Percentiles rank a stretch among this genome's conserved stretches.
Conservation (phyloP, 2,113 vertebrate species). For the Bungarus multicinctus region DNA sequence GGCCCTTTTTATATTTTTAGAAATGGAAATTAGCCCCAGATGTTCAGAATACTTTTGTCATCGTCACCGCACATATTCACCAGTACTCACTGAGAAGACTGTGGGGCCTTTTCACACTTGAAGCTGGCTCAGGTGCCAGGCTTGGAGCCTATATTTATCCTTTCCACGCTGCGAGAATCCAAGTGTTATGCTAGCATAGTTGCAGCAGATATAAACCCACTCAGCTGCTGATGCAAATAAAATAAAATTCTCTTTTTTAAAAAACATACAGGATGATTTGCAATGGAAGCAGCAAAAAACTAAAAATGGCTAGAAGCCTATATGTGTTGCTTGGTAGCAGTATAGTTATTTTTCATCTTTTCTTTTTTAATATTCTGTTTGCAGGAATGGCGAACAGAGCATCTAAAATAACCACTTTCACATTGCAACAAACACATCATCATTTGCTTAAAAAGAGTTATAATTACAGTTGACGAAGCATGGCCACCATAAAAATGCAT, state of each 20-base stretch:
- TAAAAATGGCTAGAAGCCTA: conserved; percentile 56
- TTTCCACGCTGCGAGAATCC: neutral
- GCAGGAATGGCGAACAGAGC: conserved; percentile 80
- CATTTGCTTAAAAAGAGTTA: conserved; percentile 92
- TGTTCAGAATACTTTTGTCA: neutral
- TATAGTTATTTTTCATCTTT: conserved; percentile 48
- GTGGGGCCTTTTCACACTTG: neutral
- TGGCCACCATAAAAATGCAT: conserved; percentile 91
- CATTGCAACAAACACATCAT: conserved; percentile 87
- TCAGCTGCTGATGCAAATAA: conserved; percentile 12
- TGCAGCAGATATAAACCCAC: conserved; percentile 19
- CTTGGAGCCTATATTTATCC: neutral
- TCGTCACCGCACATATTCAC: too few relatives aligned
- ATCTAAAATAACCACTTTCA: conserved; percentile 87
- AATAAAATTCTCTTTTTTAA: conserved; percentile 53
- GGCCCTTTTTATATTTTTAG: neutral
- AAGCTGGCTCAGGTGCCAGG: neutral
- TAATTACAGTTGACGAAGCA: conserved; percentile 90
- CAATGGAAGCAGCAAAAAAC: conserved; percentile 54
- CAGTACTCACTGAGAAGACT: neutral
- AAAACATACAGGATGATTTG: conserved; percentile 48
- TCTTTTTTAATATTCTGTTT: conserved; percentile 70
- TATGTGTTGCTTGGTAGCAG: conserved; percentile 64
- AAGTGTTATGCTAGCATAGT: neutral
- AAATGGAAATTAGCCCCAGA: neutral